Evolutionary conservation across 2,888 invertebrate species (phyloP), one percentile per base, ranked within the genome.

Genomic region (Andrena marginata): DNA sequence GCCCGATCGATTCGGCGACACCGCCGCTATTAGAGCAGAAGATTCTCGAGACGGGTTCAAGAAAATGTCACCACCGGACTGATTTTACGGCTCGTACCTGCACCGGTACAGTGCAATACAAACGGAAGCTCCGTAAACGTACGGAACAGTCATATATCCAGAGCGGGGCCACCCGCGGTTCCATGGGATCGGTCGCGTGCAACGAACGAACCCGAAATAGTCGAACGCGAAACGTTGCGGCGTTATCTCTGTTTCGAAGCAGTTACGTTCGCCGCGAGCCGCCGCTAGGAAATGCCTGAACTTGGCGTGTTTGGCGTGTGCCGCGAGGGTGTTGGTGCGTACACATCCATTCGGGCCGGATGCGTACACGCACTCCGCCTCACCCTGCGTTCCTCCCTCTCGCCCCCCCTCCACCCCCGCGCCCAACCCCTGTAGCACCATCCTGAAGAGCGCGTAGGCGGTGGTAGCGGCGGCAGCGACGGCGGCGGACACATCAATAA

Each of bases 401-500:
- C 42, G 16, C 63, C 71, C n/a, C n/a, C n/a, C n/a, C n/a, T n/a
- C n/a, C n/a, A n/a, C 60, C 51, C 65, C 42, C 60, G n/a, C 8
- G 6, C 26, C 4, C 60, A 35, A 7, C 73, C 48, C 63, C 73
- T 51, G 20, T 10, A 23, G 74, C 71, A 79, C 82, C 68, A 73
- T 81, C 77, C 79, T 69, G 82, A 86, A 86, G 86, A 86, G 86
- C 78, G 80, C 77, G 87, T 86, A 84, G 89, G 84, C 84, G 72
- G 81, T 51, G 80, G 82, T 71, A 85, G 89, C 72, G 84, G 88
- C 72, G 89, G 89, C 87, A 90, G 90, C 87, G 86, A 89, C 90
- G 89, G 91, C 90, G 90, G 92, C 91, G 92, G 92, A 93, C 93
- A 92, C 93, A 93, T 93, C 93, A 93, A 93, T 93, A 94, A 93